Evolutionary conservation across 2,888 invertebrate genomes (phyloP), one percentile per base, ranked within the genome.

Genomic region (Spodoptera exigua): DNA sequence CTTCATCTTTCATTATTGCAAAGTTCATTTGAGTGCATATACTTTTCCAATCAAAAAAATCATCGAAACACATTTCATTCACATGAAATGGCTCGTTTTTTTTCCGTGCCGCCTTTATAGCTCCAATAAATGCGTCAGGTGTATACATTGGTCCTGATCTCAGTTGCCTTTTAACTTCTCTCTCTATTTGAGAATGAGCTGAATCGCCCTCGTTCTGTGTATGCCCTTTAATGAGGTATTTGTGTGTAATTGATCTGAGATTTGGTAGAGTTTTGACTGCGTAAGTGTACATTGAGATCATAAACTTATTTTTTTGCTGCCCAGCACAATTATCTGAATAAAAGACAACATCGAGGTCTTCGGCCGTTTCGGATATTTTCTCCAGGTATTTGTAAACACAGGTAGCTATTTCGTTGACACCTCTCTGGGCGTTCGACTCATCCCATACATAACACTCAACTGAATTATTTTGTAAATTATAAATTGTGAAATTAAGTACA

Each of bases 371-470:
- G 18, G 60, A 61, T 53, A 61, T 48, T n/a, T 61, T 59, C 64
- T n/a, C n/a, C n/a, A n/a, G n/a, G n/a, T n/a, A n/a, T n/a, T n/a
- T n/a, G n/a, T n/a, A n/a, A n/a, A 83, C 64, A 54, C 80, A 82
- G 39, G 76, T 75, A 18, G 13, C 59, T n/a, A 63, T 78, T 71
- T 81, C 82, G 59, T 74, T 71, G 9, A 71, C 73, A 60, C 81
- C 80, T 61, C 81, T 68, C n/a, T n/a, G n/a, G n/a, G n/a, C n/a
- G n/a, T 18, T 57, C 9, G 75, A 74, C 64, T 87, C 80, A 61
- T 84, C 76, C 83, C 82, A 84, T 37, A 84, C 66, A 61, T 75
- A 80, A 55, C 78, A 67, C 32, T 81, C 66, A 34, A 60, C 62
- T 58, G 39, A 48, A 27, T 67, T 71, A 47, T 37, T 68, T 56